phyloP scores from a whole-genome alignment of 2,888 invertebrate genomes.

The Plagodis dolabraria region DNA sequence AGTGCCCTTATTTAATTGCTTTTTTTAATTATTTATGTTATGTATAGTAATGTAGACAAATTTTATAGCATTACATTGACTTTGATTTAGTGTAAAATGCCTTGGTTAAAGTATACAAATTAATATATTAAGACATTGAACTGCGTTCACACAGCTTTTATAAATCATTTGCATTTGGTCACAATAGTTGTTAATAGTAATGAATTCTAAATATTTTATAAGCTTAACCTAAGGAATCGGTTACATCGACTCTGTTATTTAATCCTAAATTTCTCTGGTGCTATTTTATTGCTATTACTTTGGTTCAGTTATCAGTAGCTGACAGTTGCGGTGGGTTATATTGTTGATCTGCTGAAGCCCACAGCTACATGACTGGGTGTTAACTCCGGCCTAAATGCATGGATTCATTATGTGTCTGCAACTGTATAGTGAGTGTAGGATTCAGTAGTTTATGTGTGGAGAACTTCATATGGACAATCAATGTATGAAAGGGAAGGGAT shows the following conservation, averaged over 20 bases:
- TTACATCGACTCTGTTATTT: conserved; percentile 57
- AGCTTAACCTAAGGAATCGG: conserved; percentile 50
- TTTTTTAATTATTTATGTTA: conserved; percentile 37
- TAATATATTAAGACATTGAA: conserved; percentile 25
- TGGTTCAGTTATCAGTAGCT: conserved; percentile 42
- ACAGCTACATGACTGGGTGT: conserved; percentile 7
- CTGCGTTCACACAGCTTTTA: conserved; percentile 27
- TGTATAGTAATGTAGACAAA: conserved; percentile 12
- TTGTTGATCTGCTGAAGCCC: conserved; percentile 2
- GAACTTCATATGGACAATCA: conserved; percentile 3
- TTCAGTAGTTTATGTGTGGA: conserved; percentile 16
- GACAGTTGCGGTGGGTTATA: conserved; percentile 22
- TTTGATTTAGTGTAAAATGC: conserved; percentile 21
- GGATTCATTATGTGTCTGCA: conserved; percentile 11
- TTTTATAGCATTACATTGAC: conserved; percentile 16
- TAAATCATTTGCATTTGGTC: conserved; percentile 45
- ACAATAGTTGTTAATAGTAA: conserved; percentile 27
- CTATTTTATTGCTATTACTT: conserved; percentile 59
- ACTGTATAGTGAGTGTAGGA: conserved; percentile 17
- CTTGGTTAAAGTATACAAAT: conserved; percentile 26
- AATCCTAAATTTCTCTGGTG: conserved; percentile 71
- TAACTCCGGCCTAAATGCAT: conserved; percentile 30
- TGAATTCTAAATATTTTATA: conserved; percentile 35
- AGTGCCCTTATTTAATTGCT: conserved; percentile 46
- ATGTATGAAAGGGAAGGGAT: too few species aligned